Conservation (phyloP, 2,113 vertebrate genomes). For the Coptodon rendalli region DNA sequence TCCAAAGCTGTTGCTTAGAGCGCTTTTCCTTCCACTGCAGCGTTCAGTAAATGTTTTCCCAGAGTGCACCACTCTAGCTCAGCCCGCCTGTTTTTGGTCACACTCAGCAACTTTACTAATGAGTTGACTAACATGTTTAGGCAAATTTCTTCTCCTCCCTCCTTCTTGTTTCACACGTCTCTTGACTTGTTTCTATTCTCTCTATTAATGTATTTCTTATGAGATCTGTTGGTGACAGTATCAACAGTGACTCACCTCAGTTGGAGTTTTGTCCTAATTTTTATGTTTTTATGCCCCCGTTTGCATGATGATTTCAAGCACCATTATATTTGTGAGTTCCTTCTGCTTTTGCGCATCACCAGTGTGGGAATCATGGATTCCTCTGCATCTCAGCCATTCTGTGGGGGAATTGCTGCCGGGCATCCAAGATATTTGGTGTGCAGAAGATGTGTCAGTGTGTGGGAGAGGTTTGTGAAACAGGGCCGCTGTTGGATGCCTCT, state of each 20-base stretch:
- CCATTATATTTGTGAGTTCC: background rate
- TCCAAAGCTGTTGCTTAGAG: background rate
- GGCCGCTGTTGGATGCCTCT: background rate
- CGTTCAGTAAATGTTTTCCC: conserved; percentile 9
- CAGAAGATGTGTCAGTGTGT: background rate
- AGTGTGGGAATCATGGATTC: background rate
- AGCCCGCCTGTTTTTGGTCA: background rate
- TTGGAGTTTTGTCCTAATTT: background rate
- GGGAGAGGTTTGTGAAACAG: background rate
- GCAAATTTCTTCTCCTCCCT: background rate
- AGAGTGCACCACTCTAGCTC: conserved; percentile 20
- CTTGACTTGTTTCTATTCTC: background rate
- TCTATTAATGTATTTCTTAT: background rate
- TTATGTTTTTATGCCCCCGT: background rate
- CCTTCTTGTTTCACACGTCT: background rate
- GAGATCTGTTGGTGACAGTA: background rate
- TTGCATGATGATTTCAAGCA: background rate
- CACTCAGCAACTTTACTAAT: conserved; percentile 5
- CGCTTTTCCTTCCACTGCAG: background rate
- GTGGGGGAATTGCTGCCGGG: background rate
- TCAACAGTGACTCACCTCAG: background rate
- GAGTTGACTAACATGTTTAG: background rate
- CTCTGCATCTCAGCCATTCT: background rate
- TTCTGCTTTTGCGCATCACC: background rate
- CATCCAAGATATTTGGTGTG: background rate